phyloP scores from a whole-genome alignment of 2,888 invertebrate genomes.

The Rhingia campestris region DNA sequence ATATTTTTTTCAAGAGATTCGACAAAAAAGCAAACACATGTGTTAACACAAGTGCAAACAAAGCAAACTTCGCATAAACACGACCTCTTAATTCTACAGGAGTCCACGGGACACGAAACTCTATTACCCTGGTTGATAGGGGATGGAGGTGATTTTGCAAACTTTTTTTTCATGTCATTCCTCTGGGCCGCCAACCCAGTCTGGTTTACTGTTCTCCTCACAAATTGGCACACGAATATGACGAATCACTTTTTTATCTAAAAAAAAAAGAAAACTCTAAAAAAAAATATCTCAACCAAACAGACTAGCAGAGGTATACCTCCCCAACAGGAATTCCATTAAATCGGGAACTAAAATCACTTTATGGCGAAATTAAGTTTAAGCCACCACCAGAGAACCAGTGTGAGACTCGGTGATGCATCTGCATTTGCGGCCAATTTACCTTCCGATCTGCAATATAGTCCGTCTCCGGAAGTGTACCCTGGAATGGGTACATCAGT shows the following conservation, averaged over 20 bases:
- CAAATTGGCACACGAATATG: slow-evolving; percentile 67
- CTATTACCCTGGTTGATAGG: neutral
- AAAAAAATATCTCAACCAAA: slow-evolving; percentile 24
- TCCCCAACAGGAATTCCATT: slow-evolving; percentile 58
- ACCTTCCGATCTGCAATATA: slow-evolving; percentile 55
- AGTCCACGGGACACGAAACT: slow-evolving; percentile 33
- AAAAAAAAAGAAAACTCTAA: slow-evolving; percentile 13
- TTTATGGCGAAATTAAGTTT: slow-evolving; percentile 70
- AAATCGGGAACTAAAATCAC: slow-evolving; percentile 71
- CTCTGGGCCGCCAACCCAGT: neutral
- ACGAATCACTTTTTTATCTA: slow-evolving; percentile 45
- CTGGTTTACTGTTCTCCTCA: slow-evolving; percentile 35
- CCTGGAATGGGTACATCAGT: slow-evolving; percentile 5
- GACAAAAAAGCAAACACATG: slow-evolving; percentile 10
- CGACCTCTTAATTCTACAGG: slow-evolving; percentile 48
- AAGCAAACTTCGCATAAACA: slow-evolving; percentile 53
- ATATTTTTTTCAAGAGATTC: slow-evolving; percentile 19
- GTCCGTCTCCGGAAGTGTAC: slow-evolving; percentile 59
- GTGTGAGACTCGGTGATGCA: slow-evolving; percentile 39
- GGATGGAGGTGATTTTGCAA: neutral
- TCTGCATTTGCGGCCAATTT: slow-evolving; percentile 70
- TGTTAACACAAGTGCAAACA: slow-evolving; percentile 14
- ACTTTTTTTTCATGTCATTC: slow-evolving; percentile 13
- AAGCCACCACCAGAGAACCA: slow-evolving; percentile 23
- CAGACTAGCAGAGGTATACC: neutral